These are phyloP conservation scores for Archivesica marissinica DNA, from an alignment of 1,140 invertebrate genomes.

Conservation along the genomic window DNA sequence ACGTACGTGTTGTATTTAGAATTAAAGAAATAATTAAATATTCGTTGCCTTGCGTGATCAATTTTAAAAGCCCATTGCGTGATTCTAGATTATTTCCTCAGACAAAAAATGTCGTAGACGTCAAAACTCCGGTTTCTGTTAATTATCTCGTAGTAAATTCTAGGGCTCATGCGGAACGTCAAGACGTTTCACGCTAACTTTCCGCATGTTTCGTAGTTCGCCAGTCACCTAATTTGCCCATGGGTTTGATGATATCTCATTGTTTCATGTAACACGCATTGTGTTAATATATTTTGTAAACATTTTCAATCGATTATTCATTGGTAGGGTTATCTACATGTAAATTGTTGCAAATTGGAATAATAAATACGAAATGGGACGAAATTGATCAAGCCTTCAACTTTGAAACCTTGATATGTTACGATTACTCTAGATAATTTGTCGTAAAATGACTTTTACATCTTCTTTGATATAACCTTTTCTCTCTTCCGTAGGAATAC, in stretches of 20 bases:
- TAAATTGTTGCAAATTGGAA: not conserved
- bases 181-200: constrained; percentile 13
- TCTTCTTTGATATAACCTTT: constrained; percentile 23
- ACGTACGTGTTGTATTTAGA: too few relatives aligned
- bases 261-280: constrained; percentile 9
- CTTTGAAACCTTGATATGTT: constrained; percentile 10
- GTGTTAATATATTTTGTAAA: not conserved
- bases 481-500: constrained; percentile 13
- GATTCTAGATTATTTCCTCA: too few relatives aligned
- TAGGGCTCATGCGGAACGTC: not conserved
- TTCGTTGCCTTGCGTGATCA: too few relatives aligned
- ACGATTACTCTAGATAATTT: constrained; percentile 42
- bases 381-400: constrained; percentile 12
- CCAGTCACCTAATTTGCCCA: not conserved
- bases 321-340: not conserved
- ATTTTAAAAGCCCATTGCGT: too few relatives aligned
- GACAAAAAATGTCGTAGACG: too few relatives aligned
- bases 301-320: constrained; percentile 1
- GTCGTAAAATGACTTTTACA: constrained; percentile 6
- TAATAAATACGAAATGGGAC: constrained; percentile 2
- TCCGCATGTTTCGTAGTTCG: not conserved
- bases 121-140: too few relatives aligned
- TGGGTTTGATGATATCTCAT: constrained; percentile 9
- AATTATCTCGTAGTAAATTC: not conserved
- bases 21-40: too few relatives aligned